Conservation (phyloP, 2,113 vertebrate species). For the Ailuropoda melanoleuca region DNA sequence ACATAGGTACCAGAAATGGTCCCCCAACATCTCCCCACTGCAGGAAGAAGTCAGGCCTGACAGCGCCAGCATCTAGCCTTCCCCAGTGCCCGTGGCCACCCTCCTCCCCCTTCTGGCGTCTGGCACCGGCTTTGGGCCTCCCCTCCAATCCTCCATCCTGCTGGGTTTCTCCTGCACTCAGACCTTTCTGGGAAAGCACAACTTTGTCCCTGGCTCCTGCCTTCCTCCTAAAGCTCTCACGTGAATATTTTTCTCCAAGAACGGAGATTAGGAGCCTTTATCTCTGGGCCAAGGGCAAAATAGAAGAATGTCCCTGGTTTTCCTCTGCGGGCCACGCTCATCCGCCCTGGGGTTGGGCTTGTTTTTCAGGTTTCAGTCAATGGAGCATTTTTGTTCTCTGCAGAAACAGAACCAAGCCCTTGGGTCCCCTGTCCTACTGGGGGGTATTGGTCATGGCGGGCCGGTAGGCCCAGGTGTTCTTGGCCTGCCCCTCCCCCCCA, state of each 20-base stretch:
- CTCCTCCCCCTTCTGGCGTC: too few species aligned
- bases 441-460: too few species aligned
- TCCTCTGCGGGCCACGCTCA: rapidly evolving
- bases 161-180: not conserved
- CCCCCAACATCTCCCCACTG: rapidly evolving
- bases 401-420: not conserved
- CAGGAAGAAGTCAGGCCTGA: too few species aligned
- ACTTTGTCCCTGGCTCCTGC: not conserved
- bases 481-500: rapidly evolving
- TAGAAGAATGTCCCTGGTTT: not conserved
- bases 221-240: not conserved
- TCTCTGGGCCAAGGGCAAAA: not conserved
- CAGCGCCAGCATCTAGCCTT: not conserved
- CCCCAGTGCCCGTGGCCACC: rapidly evolving
- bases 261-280: not conserved
- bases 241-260: not conserved
- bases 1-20: not conserved
- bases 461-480: not conserved
- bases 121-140: not conserved
- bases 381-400: not conserved
- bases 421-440: not conserved
- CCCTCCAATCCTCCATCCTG: not conserved
- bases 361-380: constrained; percentile 36
- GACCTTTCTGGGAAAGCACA: not conserved
- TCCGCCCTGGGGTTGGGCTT: not conserved